Base-by-base conservation (phyloP, 1,140 invertebrate genomes). In the Drosophila ambigua region DNA sequence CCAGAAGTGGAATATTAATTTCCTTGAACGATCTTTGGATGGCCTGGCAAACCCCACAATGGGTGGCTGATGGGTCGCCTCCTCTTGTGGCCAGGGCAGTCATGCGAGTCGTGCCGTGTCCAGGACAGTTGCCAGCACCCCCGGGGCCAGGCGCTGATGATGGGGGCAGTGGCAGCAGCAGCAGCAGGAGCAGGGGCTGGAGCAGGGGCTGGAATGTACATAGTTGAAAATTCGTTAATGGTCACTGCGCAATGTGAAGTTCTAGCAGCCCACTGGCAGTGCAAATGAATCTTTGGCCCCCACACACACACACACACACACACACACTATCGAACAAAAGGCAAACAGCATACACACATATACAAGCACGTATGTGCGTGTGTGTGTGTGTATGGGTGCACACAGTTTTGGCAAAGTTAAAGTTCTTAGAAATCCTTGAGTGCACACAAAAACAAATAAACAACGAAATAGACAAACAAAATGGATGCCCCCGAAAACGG, bases 361-460 rank as follows among this genome's bases (percentile, higher is more conserved):
- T 20, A 20, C 20, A 20, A 1, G 20, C 20, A 1, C 2, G 20
- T 2, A 20, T 31, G 50, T 50, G 59, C 55, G 41, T 73, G 72
- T 61, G 50, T 68, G 63, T 62, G 63, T 23, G 31, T 67, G 31
- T 31, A 31, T 31, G 23, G 35, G 35, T 53, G 49, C 79, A 79
- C 77, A 82, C 35, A 13, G 11, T 88, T 87, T 88, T 77, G 63
- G 71, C 68, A 88, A 60, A 89, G 79, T 89, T 89, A 88, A 88
- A 88, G 83, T 88, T 88, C 83, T 88, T 88, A 88, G 83, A 79
- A 83, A 88, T 88, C 79, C 83, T 88, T 88, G 79, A 88, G 83
- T 88, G 83, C 83, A 88, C 83, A 88, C 83, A 88, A 88, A 83
- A 88, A 88, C 83, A 88, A 88, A 88, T 88, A 88, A 88, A 88